phyloP scores from a whole-genome alignment of 1,140 invertebrate genomes.

The Sycophila sp. region DNA sequence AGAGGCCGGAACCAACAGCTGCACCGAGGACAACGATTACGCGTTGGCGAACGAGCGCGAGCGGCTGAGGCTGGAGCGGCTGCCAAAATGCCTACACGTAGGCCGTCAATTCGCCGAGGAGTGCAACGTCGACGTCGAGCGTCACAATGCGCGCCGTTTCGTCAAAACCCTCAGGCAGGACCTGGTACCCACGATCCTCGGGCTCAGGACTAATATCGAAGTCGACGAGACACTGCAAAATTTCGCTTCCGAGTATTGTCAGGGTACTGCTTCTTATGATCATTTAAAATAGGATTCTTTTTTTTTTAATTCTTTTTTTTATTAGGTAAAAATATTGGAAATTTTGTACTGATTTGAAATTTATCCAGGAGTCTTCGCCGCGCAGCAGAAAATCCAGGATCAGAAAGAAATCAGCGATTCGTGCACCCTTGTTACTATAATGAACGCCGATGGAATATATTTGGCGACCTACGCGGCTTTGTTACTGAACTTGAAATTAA shows the following conservation, averaged over 20 bases:
- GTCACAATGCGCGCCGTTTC: conserved; percentile 82
- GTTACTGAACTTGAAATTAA: conserved; percentile 83
- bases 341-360: neutral
- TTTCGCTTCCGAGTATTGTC: conserved; percentile 91
- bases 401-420: conserved; percentile 50
- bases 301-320: neutral
- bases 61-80: conserved; percentile 70
- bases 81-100: conserved; percentile 72
- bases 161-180: conserved; percentile 75
- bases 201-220: conserved; percentile 80
- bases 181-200: conserved; percentile 77
- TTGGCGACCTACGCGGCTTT: conserved; percentile 87
- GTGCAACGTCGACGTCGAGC: conserved; percentile 79
- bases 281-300: neutral
- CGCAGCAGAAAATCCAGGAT: conserved; percentile 60
- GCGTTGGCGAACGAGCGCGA: conserved; percentile 66
- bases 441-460: conserved; percentile 96
- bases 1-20: conserved; percentile 65
- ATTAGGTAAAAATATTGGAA: neutral
- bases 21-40: conserved; percentile 58
- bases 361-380: conserved; percentile 57
- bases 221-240: conserved; percentile 91
- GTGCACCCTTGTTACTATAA: conserved; percentile 74
- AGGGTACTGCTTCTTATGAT: conserved; percentile 69
- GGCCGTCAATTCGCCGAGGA: conserved; percentile 70